These are phyloP conservation scores for Halcyon smyrnensis DNA, from an alignment of 2,797 vertebrate species.

Conservation along the genomic window DNA sequence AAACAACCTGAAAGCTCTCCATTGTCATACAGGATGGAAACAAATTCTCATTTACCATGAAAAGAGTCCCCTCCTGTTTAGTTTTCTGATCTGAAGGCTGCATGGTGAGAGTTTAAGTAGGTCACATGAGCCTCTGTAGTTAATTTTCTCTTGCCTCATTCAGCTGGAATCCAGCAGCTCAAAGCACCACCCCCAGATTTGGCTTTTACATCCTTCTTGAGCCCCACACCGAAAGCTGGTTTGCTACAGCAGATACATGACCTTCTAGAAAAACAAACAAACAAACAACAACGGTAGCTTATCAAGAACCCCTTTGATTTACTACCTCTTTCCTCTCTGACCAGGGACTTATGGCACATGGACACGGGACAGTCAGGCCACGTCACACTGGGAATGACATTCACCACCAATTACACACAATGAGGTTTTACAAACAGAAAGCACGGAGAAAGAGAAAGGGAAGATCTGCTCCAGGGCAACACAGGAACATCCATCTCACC, in stretches of 20 bases:
- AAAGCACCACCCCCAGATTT: background rate
- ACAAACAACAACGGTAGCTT: background rate
- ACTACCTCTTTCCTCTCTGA: background rate
- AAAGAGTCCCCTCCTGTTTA: background rate
- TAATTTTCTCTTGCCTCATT: background rate
- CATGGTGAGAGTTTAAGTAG: background rate
- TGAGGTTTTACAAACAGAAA: background rate
- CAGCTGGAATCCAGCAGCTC: background rate
- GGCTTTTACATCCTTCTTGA: background rate
- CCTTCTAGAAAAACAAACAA: background rate
- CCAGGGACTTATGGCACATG: background rate
- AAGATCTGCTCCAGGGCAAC: background rate
- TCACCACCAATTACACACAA: background rate
- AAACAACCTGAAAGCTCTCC: background rate
- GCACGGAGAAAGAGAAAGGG: accelerated
- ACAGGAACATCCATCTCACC: background rate
- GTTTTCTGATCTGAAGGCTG: background rate
- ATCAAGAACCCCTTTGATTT: background rate
- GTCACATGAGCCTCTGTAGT: background rate
- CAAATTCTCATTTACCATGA: background rate
- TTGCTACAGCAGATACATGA: background rate
- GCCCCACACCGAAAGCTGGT: background rate
- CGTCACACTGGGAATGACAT: accelerated
- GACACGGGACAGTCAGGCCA: background rate
- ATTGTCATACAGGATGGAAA: background rate